Evolutionary conservation across 2,797 vertebrate genomes (phyloP).

Genomic region (Hemibagrus guttatus): DNA sequence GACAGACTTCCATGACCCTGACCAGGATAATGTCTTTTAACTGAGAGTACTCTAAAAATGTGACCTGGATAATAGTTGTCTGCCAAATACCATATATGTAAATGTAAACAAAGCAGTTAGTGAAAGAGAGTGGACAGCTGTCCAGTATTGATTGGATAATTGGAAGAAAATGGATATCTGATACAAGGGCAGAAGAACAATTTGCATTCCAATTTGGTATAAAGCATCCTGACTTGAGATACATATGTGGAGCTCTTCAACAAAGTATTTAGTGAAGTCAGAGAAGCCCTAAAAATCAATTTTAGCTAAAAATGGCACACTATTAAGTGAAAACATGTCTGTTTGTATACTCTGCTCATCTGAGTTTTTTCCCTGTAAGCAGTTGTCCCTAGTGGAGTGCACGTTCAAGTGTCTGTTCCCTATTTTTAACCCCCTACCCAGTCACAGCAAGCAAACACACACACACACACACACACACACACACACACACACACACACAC

Average conservation of each 20-base stretch:
- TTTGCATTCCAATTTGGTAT: background rate
- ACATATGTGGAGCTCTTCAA: conserved; percentile 5
- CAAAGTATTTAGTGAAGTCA: conserved; percentile 15
- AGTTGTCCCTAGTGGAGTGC: conserved; percentile 20
- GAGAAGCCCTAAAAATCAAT: conserved; percentile 11
- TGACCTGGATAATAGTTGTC: background rate
- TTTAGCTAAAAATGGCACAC: conserved; percentile 36
- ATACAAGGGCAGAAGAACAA: background rate
- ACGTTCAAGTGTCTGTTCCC: conserved; percentile 28
- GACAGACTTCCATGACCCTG: background rate
- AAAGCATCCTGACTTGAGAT: background rate
- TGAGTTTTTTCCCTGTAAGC: conserved; percentile 39
- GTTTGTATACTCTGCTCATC: conserved; percentile 19
- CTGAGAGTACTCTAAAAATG: background rate
- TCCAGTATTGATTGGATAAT: background rate
- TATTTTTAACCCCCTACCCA: conserved; percentile 40
- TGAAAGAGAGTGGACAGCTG: background rate
- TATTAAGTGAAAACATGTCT: conserved; percentile 40
- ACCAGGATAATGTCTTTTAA: background rate
- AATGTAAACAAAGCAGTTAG: background rate
- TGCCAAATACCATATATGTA: background rate
- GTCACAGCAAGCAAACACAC: background rate
- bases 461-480: conserved; percentile 26
- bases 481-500: background rate
- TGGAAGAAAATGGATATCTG: background rate